A percentile compares a stretch with the other conserved stretches of the same genome.
Evolutionary conservation across 2,113 vertebrate genomes (phyloP).

Genomic region (Sebastes fasciatus): DNA sequence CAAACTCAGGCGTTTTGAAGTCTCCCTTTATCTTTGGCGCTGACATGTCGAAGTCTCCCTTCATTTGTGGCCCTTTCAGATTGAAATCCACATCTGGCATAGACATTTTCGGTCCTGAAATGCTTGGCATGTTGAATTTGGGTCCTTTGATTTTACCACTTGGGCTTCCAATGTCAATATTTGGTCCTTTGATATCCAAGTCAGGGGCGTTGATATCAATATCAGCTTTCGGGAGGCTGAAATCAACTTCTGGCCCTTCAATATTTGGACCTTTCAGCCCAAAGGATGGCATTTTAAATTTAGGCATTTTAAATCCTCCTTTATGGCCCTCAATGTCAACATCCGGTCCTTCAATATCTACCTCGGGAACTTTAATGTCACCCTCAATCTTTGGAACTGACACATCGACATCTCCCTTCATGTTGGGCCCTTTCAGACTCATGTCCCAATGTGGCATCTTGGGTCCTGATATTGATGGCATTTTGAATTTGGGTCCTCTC

Average conservation of each 20-base stretch:
- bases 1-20: background rate
- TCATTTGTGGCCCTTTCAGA: background rate
- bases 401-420: conserved; percentile 62
- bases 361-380: background rate
- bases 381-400: background rate
- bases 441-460: conserved; percentile 24
- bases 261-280: background rate
- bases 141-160: too few relatives aligned
- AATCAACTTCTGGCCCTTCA: conserved; percentile 13
- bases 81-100: background rate
- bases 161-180: too few relatives aligned
- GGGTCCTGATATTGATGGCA: conserved; percentile 63
- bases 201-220: background rate
- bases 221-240: background rate
- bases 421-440: conserved; percentile 73
- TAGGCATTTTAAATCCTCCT: conserved; percentile 64
- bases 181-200: too few relatives aligned
- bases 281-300: conserved; percentile 67
- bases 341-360: conserved; percentile 20
- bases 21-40: background rate
- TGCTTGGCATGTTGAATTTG: background rate
- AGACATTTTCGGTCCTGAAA: background rate
- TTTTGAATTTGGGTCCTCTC: conserved; percentile 66
- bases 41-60: background rate
- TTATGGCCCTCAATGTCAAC: background rate